Conservation (phyloP, 2,113 vertebrate species). For the Periophthalmodon schlosseri region DNA sequence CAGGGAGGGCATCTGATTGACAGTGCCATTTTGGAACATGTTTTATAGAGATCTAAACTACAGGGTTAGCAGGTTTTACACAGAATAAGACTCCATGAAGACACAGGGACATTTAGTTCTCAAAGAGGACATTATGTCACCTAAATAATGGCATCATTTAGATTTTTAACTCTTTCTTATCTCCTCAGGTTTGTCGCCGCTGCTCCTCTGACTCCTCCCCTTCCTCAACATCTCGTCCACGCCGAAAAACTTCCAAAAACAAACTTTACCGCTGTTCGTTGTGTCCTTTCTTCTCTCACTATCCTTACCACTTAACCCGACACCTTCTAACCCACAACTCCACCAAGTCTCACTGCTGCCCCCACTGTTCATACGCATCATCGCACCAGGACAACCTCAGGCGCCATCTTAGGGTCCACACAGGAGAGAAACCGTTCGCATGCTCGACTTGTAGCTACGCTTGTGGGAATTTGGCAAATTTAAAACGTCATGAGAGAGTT, state of each 20-base stretch:
- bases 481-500: conserved; percentile 92
- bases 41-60: too few species aligned
- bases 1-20: too few species aligned
- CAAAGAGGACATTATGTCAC: too few species aligned
- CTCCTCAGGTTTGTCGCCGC: conserved; percentile 73
- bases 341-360: conserved; percentile 91
- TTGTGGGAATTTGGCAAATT: conserved; percentile 95
- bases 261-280: conserved; percentile 87
- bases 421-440: conserved; percentile 89
- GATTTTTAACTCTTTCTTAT: not conserved
- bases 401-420: conserved; percentile 90
- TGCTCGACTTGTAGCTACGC: conserved; percentile 90
- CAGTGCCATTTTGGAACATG: too few species aligned
- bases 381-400: conserved; percentile 98
- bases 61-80: too few species aligned
- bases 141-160: too few species aligned
- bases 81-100: too few species aligned
- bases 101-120: too few species aligned
- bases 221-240: not conserved
- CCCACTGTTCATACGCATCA: conserved; percentile 88
- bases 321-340: conserved; percentile 94
- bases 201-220: conserved; percentile 24
- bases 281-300: conserved; percentile 92
- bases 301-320: conserved; percentile 93
- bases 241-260: conserved; percentile 25